These are phyloP conservation scores for Dicycla oo DNA, from an alignment of 2,888 invertebrate genomes.

Conservation along the genomic window DNA sequence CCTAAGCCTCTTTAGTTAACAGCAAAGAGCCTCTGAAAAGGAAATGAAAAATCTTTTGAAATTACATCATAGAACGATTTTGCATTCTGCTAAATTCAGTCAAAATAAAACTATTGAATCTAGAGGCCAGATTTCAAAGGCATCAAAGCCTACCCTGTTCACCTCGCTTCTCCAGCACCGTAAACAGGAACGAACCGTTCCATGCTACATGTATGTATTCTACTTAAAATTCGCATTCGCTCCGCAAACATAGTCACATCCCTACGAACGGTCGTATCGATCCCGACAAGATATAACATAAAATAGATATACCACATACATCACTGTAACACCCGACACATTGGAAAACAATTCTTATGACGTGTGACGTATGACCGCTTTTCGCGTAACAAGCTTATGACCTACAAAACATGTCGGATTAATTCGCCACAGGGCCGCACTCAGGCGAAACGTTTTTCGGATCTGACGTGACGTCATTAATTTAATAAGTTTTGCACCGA, in stretches of 20 bases:
- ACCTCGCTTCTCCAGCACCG: constrained; percentile 6
- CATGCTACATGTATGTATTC: constrained; percentile 22
- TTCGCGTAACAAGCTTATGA: constrained; percentile 73
- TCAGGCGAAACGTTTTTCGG: constrained; percentile 71
- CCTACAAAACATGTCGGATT: constrained; percentile 83
- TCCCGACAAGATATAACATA: constrained; percentile 69
- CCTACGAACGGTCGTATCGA: constrained; percentile 73
- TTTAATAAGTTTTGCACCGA: constrained; percentile 64
- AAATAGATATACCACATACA: constrained; percentile 72
- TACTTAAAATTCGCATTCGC: constrained; percentile 59
- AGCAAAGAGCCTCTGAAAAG: constrained; percentile 4
- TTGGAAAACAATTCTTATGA: constrained; percentile 73
- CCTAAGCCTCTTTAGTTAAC: background rate
- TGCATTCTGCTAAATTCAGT: constrained; percentile 18
- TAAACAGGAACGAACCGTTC: constrained; percentile 13
- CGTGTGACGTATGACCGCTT: constrained; percentile 69
- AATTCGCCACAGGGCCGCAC: constrained; percentile 80
- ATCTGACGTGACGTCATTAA: constrained; percentile 74
- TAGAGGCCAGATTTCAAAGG: constrained; percentile 23
- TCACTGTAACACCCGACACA: constrained; percentile 61
- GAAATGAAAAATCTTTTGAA: constrained; percentile 34
- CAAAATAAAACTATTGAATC: constrained; percentile 22
- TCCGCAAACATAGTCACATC: constrained; percentile 59
- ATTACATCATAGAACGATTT: constrained; percentile 32
- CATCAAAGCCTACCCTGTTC: constrained; percentile 7